Base-by-base conservation (phyloP, 2,888 invertebrate species). In the Harpagoxenus sublaevis region DNA sequence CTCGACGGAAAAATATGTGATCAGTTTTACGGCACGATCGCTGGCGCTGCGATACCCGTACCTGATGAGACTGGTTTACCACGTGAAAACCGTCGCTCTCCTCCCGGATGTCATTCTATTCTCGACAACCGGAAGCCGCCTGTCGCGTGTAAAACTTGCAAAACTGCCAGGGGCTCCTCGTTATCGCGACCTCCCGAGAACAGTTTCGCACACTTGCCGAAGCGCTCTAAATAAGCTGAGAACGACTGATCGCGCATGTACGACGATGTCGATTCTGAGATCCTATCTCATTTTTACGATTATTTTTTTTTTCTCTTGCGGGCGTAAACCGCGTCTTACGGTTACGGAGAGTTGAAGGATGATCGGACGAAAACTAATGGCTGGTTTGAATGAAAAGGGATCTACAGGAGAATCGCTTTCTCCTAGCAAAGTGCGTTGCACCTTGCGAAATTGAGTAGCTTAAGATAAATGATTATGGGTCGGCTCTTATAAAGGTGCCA, bases 91-190 rank as follows among this genome's bases (percentile, higher is more conserved):
- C 39, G 62, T 68, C 81, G 78, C 65, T 81, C 87, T 89, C 79
- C 77, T 77, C 65, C 71, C 70, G 65, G 48, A 71, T 65, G 68
- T 73, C 83, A 66, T 35, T 75, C n/a, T 39, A 60, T 48, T 39
- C 62, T 57, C 55, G 62, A 48, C 83, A 62, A 82, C 65, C 86
- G 89, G 86, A 89, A 87, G 48, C 83, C 74, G 66, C 60, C 57
- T 60, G 79, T 84, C 78, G 65, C 39, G 68, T 84, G 88, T 89
- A 88, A 89, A 89, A 88, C 83, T 70, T 65, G 63, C 78, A 35
- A 31, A 84, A 71, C 35, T 75, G 63, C 83, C 82, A 51, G 66
- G 8, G 60, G 42, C 74, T 63, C 70, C 65, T 74, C 60, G 70
- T 78, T 65, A 70, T 48, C 57, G 65, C 83, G 75, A 66, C 78